These are phyloP conservation scores for Ammospiza maritima DNA, from an alignment of 2,797 vertebrate genomes.

Conservation along the genomic window DNA sequence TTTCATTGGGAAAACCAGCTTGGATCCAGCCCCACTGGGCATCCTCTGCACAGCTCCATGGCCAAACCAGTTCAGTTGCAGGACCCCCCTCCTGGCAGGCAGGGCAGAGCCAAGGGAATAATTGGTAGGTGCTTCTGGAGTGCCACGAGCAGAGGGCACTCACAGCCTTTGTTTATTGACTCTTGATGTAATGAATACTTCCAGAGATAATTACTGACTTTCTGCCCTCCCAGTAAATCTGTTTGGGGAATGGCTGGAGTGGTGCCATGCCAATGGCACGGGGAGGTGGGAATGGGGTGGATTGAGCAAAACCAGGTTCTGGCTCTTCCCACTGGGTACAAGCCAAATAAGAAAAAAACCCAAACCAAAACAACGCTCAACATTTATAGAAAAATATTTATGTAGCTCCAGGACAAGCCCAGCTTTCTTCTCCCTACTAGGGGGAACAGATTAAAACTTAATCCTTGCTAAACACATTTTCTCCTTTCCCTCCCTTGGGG, in stretches of 20 bases:
- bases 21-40: too few relatives aligned
- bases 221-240: not conserved
- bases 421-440: not conserved
- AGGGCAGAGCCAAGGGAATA: conserved; percentile 9
- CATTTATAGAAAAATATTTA: not conserved
- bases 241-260: not conserved
- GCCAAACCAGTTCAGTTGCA: not conserved
- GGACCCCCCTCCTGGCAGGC: not conserved
- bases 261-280: accelerated
- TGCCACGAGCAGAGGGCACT: conserved; percentile 23
- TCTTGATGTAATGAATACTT: conserved; percentile 42
- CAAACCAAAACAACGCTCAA: too few relatives aligned
- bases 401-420: not conserved
- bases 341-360: not conserved
- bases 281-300: not conserved
- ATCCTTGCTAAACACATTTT: conserved; percentile 37
- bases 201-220: conserved; percentile 28
- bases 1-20: not conserved
- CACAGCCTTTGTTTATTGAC: conserved; percentile 40
- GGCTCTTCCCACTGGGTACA: accelerated
- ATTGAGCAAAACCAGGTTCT: not conserved
- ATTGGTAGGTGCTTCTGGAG: conserved; percentile 43
- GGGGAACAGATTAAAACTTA: conserved; percentile 24
- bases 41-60: not conserved
- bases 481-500: not conserved